Evolutionary conservation across 2,797 vertebrate species (phyloP).

Genomic region (Hephaestus fuliginosus): DNA sequence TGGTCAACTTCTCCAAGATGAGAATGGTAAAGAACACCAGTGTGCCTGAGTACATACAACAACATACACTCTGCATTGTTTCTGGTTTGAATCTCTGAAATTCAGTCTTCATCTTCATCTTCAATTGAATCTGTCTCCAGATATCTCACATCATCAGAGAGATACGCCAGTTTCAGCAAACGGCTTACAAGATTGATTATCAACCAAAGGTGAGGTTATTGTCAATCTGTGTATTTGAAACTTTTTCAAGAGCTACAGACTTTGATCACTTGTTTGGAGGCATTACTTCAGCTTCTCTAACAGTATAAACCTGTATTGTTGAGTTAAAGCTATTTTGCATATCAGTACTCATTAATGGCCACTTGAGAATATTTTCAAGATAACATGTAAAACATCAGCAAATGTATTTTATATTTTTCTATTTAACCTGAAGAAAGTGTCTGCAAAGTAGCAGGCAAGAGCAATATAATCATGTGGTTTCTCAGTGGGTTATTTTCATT

Average conservation of each 20-base stretch:
- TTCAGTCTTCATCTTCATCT: background rate
- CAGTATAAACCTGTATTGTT: background rate
- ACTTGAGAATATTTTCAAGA: background rate
- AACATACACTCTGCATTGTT: background rate
- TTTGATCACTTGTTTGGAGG: background rate
- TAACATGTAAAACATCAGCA: background rate
- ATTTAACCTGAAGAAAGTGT: background rate
- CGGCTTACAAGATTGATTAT: conserved; percentile 96
- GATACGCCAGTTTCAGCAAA: conserved; percentile 98
- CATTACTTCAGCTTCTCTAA: background rate
- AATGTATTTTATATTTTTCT: background rate
- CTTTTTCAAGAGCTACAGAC: background rate
- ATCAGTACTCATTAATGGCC: background rate
- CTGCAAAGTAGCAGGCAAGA: background rate
- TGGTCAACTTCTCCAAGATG: conserved; percentile 99
- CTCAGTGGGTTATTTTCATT: background rate
- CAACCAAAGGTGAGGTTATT: conserved; percentile 90
- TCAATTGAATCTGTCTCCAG: conserved; percentile 72
- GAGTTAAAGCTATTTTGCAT: background rate
- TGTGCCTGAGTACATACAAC: background rate
- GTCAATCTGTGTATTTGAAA: background rate
- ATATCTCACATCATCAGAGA: conserved; percentile 98
- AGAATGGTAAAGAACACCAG: conserved; percentile 89
- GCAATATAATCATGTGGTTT: background rate
- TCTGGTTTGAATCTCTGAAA: background rate